These are phyloP conservation scores for Synanthedon vespiformis DNA, from an alignment of 2,888 invertebrate genomes.

Conservation along the genomic window DNA sequence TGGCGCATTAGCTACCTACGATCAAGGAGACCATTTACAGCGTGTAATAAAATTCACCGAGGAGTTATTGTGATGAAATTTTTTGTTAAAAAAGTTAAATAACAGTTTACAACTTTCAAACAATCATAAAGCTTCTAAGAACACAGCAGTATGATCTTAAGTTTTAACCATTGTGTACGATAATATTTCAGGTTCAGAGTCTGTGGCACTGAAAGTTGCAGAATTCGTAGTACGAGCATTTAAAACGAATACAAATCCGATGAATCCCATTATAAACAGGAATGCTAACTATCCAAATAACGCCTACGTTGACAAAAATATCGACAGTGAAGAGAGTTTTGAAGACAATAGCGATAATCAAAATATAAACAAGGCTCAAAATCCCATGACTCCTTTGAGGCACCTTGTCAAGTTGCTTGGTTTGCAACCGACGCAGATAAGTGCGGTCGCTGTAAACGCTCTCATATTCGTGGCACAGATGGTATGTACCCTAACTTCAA, in stretches of 20 bases:
- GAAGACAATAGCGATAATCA: slow-evolving; percentile 27
- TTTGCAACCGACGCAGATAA: slow-evolving; percentile 80
- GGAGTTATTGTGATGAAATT: too few species aligned
- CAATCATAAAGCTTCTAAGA: too few species aligned
- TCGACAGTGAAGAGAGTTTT: slow-evolving; percentile 18
- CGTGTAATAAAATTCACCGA: too few species aligned
- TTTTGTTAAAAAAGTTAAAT: too few species aligned
- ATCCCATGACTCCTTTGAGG: slow-evolving; percentile 51
- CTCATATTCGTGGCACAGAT: slow-evolving; percentile 86
- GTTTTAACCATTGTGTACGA: neutral
- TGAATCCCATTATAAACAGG: slow-evolving; percentile 12
- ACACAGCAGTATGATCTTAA: neutral
- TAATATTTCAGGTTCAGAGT: slow-evolving; percentile 46
- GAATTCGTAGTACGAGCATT: slow-evolving; percentile 60
- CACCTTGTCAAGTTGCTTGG: slow-evolving; percentile 78
- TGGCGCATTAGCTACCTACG: too few species aligned
- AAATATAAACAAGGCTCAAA: slow-evolving; percentile 60
- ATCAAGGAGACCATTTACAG: too few species aligned
- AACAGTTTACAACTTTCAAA: too few species aligned
- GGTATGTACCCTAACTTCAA: slow-evolving; percentile 57
- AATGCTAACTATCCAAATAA: slow-evolving; percentile 16
- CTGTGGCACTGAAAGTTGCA: slow-evolving; percentile 55
- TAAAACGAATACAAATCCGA: slow-evolving; percentile 29
- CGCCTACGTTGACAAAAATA: slow-evolving; percentile 16
- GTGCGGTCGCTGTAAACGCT: slow-evolving; percentile 85